phyloP scores from a whole-genome alignment of 2,113 vertebrate species.

The cattle (Bos taurus) region DNA sequence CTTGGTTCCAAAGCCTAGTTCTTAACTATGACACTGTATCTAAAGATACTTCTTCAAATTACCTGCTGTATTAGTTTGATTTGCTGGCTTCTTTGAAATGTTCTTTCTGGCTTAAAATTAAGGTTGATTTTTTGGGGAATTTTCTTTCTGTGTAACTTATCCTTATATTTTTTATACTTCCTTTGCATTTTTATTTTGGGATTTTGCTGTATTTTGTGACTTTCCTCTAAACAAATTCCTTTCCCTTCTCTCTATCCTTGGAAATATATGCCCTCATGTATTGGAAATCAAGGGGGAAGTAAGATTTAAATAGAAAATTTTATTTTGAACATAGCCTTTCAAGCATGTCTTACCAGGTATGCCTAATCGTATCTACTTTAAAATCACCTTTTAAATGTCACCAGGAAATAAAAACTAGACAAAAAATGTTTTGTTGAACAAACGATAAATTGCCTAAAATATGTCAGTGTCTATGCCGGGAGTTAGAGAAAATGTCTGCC shows the following conservation, averaged over 20 bases:
- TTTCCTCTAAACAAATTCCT: not conserved
- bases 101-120: not conserved
- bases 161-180: not conserved
- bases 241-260: not conserved
- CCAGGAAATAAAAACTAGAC: not conserved
- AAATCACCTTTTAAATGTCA: not conserved
- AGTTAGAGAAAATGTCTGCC: not conserved
- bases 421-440: not conserved
- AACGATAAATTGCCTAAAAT: not conserved
- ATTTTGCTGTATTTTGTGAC: not conserved
- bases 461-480: not conserved
- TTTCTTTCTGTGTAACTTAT: not conserved
- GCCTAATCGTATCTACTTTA: not conserved
- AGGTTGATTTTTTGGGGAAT: not conserved
- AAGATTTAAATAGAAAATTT: not conserved
- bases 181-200: not conserved
- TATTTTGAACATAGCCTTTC: not conserved
- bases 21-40: not conserved
- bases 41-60: not conserved
- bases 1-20: not conserved
- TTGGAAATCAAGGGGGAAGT: not conserved
- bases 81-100: not conserved
- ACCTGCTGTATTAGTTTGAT: not conserved
- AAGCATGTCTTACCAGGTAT: not conserved
- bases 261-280: not conserved